Conservation (phyloP, 2,113 vertebrate genomes). For the Tragelaphus scriptus region DNA sequence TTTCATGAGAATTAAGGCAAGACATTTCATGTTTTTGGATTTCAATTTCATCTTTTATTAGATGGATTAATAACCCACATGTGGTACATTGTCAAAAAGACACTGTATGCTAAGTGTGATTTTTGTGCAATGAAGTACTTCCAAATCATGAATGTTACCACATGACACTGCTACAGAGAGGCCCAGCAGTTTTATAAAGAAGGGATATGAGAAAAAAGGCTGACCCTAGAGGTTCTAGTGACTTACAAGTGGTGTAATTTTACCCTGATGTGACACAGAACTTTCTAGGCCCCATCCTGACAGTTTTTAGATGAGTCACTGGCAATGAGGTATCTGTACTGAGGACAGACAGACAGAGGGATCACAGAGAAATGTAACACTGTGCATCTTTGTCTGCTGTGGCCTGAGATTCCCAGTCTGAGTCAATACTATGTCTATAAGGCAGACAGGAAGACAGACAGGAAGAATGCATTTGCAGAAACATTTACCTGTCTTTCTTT, state of each 20-base stretch:
- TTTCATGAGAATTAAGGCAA: background rate
- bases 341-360: background rate
- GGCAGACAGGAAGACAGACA: constrained; percentile 18
- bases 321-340: background rate
- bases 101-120: background rate
- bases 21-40: background rate
- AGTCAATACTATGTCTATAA: background rate
- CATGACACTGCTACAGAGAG: background rate
- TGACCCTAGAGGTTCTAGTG: rapidly evolving
- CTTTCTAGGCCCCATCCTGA: background rate
- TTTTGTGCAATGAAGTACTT: background rate
- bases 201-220: background rate
- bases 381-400: background rate
- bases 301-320: background rate
- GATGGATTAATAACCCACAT: background rate
- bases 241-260: background rate
- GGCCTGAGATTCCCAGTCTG: background rate
- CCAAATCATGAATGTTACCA: background rate
- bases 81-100: background rate
- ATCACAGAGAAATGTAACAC: background rate
- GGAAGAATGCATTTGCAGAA: background rate
- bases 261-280: background rate
- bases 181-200: background rate
- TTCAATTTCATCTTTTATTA: background rate
- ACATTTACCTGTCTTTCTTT: background rate